Base-by-base conservation (phyloP, 1,140 invertebrate genomes). In the Platyscapa corneri region DNA sequence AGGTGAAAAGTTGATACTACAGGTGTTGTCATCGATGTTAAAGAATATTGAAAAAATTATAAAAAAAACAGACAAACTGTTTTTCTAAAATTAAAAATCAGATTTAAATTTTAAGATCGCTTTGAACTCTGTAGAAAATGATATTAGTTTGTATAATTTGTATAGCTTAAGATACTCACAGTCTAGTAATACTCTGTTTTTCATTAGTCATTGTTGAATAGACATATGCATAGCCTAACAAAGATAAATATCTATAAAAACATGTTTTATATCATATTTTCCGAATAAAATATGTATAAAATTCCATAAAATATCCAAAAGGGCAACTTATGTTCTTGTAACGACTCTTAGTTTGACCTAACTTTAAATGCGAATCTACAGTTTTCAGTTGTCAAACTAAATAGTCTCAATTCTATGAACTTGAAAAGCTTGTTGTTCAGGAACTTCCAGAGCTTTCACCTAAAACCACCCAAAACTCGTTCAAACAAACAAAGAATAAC, bases 341-440 rank as follows among this genome's bases (percentile, higher is more conserved):
- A 83, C 85, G 81, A 86, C 75, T 86, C 49, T 46, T 20, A 74
- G 81, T 86, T 86, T 83, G 80, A 86, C 85, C 85, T 79, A 86
- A 86, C 85, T 86, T 86, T 86, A 78, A 83, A 83, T 72, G 81
- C 65, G 81, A 86, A 83, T 86, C 81, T 74, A 82, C 85, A 86
- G 85, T 86, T 86, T 86, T 86, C 75, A 86, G 80, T 83, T 86
- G 81, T 86, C 85, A 86, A 86, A 86, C 85, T 86, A 86, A 86
- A 86, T 86, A 65, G 85, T 86, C 76, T 83, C 81, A 74, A 86
- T 86, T 86, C 85, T 86, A 83, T 86, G 85, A 86, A 86, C 85
- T 86, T 86, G 85, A 86, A 86, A 86, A 86, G 85, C 85, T 83
- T 83, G 85, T 86, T 86, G 85, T 86, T 86, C 81, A 65, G 64